phyloP scores from a whole-genome alignment of 2,888 invertebrate species.

The Habrosyne pyritoides region DNA sequence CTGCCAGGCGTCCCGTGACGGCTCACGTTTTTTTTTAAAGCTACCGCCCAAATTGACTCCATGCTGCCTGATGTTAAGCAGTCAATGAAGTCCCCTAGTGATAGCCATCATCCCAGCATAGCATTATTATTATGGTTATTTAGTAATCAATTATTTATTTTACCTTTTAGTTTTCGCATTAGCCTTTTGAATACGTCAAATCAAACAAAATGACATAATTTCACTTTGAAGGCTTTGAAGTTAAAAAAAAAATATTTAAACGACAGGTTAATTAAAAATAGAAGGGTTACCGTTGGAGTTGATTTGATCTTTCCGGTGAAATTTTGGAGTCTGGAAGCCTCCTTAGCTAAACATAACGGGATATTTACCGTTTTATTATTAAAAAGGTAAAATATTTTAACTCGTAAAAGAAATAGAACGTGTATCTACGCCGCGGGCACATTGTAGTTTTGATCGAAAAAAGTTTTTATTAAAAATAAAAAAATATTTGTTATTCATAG shows the following conservation, averaged over 20 bases:
- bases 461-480: neutral
- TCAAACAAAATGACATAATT: constrained; percentile 27
- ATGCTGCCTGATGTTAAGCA: no score
- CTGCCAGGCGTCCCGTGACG: no score
- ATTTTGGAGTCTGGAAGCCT: neutral
- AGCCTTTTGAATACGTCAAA: constrained; percentile 14
- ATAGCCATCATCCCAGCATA: no score
- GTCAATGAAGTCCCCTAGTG: no score
- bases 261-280: constrained; percentile 35
- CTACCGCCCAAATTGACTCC: no score
- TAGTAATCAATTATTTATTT: no score
- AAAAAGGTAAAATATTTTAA: neutral
- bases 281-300: constrained; percentile 13
- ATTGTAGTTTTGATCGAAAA: neutral
- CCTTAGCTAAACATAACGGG: neutral
- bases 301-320: constrained; percentile 20
- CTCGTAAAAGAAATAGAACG: neutral
- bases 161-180: no score
- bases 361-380: neutral
- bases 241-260: constrained; percentile 20
- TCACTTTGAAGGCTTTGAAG: constrained; percentile 31
- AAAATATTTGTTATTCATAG: neutral
- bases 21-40: no score
- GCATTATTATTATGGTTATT: no score
- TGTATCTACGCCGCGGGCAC: neutral